Evolutionary conservation across 2,888 invertebrate species (phyloP).

Genomic region (Acanthosepion lycidas): DNA sequence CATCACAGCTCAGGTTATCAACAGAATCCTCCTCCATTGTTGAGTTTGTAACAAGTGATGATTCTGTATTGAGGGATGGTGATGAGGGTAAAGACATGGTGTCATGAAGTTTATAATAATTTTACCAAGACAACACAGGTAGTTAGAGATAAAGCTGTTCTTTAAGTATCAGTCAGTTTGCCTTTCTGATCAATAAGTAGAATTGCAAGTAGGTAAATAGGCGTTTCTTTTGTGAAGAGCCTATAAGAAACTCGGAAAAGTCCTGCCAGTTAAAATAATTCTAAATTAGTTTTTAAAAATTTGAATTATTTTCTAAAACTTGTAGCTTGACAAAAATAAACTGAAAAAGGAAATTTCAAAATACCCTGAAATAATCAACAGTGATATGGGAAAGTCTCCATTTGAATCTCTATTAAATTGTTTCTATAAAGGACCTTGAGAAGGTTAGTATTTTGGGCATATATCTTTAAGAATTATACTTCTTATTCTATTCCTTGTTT

Average conservation of each 20-base stretch:
- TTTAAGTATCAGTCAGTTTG: too few species aligned
- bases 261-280: background rate
- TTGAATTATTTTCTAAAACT: background rate
- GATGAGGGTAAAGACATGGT: background rate
- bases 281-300: background rate
- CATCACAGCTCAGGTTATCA: background rate
- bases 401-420: background rate
- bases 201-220: too few species aligned
- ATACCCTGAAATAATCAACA: background rate
- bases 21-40: background rate
- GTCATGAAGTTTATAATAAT: background rate
- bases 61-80: background rate
- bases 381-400: background rate
- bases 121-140: too few species aligned
- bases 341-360: background rate
- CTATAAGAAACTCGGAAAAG: background rate
- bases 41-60: conserved; percentile 4
- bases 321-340: background rate
- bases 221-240: too few species aligned
- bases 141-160: too few species aligned
- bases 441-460: background rate
- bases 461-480: background rate
- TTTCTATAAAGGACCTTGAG: background rate
- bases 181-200: too few species aligned
- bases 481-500: background rate